These are phyloP conservation scores for Tenodera sinensis DNA, from an alignment of 2,888 invertebrate genomes.

Conservation along the genomic window DNA sequence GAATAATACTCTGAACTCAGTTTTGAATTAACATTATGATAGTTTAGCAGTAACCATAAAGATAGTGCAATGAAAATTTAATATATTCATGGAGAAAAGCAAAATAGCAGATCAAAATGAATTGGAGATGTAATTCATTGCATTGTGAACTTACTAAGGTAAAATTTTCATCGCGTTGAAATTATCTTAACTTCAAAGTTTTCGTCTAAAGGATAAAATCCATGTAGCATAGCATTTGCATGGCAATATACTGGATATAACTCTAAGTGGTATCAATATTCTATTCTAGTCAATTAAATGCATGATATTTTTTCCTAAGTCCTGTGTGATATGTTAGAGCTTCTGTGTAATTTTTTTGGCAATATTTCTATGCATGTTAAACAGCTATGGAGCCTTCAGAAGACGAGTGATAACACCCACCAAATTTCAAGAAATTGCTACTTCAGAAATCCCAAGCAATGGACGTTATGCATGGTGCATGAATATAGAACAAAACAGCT, in stretches of 20 bases:
- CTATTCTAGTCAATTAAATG: neutral
- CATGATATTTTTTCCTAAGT: neutral
- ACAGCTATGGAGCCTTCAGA: constrained; percentile 1
- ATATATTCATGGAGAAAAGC: too few species aligned
- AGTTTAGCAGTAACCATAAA: too few species aligned
- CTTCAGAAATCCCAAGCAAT: neutral
- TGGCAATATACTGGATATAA: neutral
- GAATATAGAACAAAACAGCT: neutral
- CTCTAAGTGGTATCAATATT: too few species aligned
- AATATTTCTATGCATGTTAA: neutral
- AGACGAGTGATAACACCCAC: neutral
- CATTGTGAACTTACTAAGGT: neutral
- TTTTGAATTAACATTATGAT: too few species aligned
- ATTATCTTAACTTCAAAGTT: neutral
- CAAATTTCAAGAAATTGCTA: neutral
- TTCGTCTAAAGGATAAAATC: neutral
- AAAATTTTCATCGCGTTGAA: neutral
- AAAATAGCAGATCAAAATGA: neutral
- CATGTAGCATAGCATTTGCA: neutral
- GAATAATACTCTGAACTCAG: too few species aligned
- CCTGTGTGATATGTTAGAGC: neutral
- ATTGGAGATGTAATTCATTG: neutral
- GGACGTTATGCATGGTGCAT: neutral
- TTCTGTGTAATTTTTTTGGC: neutral
- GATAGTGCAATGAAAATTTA: too few species aligned